Conservation (phyloP, 2,797 vertebrate species). For the Petrocephalus sullivani region DNA sequence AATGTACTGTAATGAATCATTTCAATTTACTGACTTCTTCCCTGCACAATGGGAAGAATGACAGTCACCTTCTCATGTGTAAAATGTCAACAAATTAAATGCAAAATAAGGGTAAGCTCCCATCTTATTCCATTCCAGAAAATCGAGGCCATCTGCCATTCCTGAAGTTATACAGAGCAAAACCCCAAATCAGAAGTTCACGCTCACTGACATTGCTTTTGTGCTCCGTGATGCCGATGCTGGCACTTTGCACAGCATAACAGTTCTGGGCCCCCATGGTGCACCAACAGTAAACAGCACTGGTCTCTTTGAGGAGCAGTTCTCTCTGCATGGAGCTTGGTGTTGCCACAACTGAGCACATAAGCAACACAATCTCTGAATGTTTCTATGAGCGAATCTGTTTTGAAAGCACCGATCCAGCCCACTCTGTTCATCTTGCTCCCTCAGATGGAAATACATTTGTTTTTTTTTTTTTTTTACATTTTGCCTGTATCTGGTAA, state of each 20-base stretch:
- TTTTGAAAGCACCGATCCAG: background rate
- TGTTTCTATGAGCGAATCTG: background rate
- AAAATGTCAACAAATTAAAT: background rate
- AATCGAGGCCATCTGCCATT: background rate
- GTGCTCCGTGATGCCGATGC: background rate
- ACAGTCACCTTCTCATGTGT: background rate
- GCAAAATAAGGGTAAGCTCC: background rate
- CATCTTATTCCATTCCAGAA: background rate
- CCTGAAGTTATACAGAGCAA: background rate
- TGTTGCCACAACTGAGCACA: background rate
- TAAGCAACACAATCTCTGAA: background rate
- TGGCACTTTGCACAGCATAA: background rate
- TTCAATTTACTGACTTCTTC: background rate
- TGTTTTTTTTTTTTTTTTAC: background rate
- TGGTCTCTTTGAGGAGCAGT: background rate
- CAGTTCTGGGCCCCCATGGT: background rate
- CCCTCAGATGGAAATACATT: background rate
- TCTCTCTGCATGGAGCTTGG: background rate
- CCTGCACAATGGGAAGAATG: background rate
- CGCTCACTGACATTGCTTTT: background rate
- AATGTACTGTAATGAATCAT: background rate
- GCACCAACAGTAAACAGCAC: background rate
- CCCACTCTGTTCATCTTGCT: background rate
- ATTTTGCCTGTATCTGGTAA: background rate
- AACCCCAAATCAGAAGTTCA: background rate